Evolutionary conservation across 2,797 vertebrate species (phyloP).

Genomic region (Lophius americanus): DNA sequence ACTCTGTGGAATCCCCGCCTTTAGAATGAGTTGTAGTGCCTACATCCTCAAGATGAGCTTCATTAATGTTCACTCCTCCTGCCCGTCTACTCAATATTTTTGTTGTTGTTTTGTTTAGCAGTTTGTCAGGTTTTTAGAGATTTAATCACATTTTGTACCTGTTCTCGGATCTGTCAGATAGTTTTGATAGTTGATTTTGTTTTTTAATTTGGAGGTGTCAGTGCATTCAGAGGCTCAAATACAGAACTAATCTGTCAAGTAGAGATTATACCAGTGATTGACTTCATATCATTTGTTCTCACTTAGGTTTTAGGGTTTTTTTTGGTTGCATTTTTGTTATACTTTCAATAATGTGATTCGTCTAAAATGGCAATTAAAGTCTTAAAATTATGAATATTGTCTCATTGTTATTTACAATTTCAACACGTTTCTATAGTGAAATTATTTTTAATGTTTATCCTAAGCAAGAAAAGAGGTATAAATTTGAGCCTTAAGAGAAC

Average conservation of each 20-base stretch:
- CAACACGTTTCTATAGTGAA: not conserved
- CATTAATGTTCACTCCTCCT: slow-evolving; percentile 14
- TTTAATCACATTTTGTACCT: slow-evolving; percentile 43
- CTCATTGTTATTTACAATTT: slow-evolving; percentile 19
- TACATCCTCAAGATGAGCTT: slow-evolving; percentile 51
- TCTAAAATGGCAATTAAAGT: slow-evolving; percentile 61
- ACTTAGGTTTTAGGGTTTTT: slow-evolving; percentile 21
- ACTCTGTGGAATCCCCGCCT: slow-evolving; percentile 41
- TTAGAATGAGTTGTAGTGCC: slow-evolving; percentile 58
- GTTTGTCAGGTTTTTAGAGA: slow-evolving; percentile 38
- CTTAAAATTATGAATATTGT: slow-evolving; percentile 19
- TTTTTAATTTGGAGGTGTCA: not conserved
- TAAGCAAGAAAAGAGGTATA: not conserved
- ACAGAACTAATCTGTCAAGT: slow-evolving; percentile 32
- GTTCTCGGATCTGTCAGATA: slow-evolving; percentile 22
- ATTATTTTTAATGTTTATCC: not conserved
- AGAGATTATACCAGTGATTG: slow-evolving; percentile 18
- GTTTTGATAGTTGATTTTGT: not conserved
- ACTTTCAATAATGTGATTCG: slow-evolving; percentile 43
- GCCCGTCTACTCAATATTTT: not conserved
- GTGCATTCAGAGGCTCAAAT: slow-evolving; percentile 37
- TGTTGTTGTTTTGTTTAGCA: slow-evolving; percentile 21
- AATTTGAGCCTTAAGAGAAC: not conserved
- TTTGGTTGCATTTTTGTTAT: slow-evolving; percentile 5
- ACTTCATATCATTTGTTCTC: slow-evolving; percentile 30